Conservation (phyloP, 2,888 invertebrate genomes). For the Cephus sareptanus region DNA sequence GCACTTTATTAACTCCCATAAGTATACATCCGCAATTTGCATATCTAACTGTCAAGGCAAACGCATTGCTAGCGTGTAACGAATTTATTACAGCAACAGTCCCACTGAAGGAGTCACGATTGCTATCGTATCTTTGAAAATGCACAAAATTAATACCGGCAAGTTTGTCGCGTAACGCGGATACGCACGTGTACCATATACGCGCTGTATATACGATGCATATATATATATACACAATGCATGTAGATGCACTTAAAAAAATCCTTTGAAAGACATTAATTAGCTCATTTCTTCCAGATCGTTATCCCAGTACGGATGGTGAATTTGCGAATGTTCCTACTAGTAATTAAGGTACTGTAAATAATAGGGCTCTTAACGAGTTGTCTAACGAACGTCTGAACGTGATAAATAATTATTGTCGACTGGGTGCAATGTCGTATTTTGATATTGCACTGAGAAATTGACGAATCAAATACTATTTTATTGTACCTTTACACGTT, state of each 20-base stretch:
- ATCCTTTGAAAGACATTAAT: not conserved
- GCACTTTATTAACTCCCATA: not conserved
- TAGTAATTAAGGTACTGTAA: constrained; percentile 25
- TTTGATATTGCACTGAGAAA: not conserved
- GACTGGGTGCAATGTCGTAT: not conserved
- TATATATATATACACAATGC: too few species aligned
- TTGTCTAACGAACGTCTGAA: not conserved
- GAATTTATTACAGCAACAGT: not conserved
- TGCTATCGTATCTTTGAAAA: not conserved
- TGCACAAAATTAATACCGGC: not conserved
- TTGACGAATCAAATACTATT: not conserved
- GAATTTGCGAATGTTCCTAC: constrained; percentile 30
- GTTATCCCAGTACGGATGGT: not conserved
- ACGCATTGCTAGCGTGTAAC: not conserved
- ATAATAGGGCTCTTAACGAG: constrained; percentile 7
- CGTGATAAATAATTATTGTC: not conserved
- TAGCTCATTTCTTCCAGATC: not conserved
- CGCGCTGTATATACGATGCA: too few species aligned
- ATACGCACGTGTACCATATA: not conserved
- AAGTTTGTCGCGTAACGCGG: not conserved
- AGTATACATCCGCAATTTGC: not conserved
- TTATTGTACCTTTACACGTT: not conserved
- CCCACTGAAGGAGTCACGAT: not conserved
- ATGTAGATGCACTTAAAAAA: not conserved
- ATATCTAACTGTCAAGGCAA: not conserved